Percentiles rank a stretch among this genome's conserved stretches.
phyloP scores from a whole-genome alignment of 1,140 invertebrate species.

The Drosophila virilis region DNA sequence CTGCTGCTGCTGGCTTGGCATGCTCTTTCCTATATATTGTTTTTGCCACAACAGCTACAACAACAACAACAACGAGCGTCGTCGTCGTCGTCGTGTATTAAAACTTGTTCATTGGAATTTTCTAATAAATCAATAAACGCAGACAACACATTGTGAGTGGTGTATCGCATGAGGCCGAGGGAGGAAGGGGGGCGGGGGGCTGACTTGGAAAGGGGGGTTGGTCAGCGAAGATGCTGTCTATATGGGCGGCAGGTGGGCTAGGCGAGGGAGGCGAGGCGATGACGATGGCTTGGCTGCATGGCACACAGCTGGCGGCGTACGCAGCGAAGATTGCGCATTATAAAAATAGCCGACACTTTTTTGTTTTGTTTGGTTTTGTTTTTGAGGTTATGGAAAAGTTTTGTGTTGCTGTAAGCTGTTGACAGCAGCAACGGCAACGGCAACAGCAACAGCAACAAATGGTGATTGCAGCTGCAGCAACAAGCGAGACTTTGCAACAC shows the following conservation, averaged over 20 bases:
- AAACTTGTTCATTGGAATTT: slow-evolving; percentile 83
- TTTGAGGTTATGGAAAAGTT: slow-evolving; percentile 76
- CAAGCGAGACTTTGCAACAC: slow-evolving; percentile 53
- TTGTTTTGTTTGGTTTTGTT: slow-evolving; percentile 62
- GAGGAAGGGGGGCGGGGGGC: not conserved
- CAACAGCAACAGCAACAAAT: slow-evolving; percentile 19
- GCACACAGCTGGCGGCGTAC: slow-evolving; percentile 74
- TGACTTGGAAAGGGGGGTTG: not conserved
- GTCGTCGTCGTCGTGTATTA: slow-evolving; percentile 76
- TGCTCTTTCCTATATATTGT: slow-evolving; percentile 42
- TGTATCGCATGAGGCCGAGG: not conserved
- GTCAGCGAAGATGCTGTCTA: slow-evolving; percentile 31
- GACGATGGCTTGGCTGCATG: slow-evolving; percentile 29
- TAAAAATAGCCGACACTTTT: slow-evolving; percentile 66
- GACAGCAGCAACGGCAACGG: slow-evolving; percentile 6
- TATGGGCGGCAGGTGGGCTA: slow-evolving; percentile 16
- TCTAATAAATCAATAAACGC: slow-evolving; percentile 83
- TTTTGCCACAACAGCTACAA: slow-evolving; percentile 36
- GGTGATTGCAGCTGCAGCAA: slow-evolving; percentile 45
- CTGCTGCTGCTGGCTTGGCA: not conserved
- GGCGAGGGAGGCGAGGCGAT: not conserved
- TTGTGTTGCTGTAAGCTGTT: slow-evolving; percentile 45
- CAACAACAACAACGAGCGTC: slow-evolving; percentile 9
- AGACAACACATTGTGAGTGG: slow-evolving; percentile 70
- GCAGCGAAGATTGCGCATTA: slow-evolving; percentile 73